Conservation (phyloP, 2,797 vertebrate species). For the Sorex maritimensis region DNA sequence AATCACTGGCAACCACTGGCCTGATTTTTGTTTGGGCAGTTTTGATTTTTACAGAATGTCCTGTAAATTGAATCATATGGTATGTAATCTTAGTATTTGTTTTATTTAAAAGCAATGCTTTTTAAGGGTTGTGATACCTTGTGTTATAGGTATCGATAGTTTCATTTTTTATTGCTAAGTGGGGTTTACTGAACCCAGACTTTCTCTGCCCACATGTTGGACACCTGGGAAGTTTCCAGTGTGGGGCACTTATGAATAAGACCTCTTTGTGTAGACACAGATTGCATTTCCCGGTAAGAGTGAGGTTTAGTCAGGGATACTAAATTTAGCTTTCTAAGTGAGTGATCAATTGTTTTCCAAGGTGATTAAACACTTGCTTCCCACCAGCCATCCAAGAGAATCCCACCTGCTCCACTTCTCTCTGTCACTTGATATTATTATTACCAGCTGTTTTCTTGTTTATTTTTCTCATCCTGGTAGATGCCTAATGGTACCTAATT, state of each 20-base stretch:
- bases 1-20: not conserved
- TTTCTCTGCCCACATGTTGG: not conserved
- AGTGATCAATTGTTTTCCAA: not conserved
- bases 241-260: slow-evolving; percentile 38
- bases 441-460: not conserved
- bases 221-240: slow-evolving; percentile 20
- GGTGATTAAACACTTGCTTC: not conserved
- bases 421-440: not conserved
- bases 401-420: not conserved
- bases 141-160: too few relatives aligned
- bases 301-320: not conserved
- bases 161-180: too few relatives aligned
- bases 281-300: not conserved
- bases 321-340: too few relatives aligned
- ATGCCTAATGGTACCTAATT: not conserved
- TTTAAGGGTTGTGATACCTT: too few relatives aligned
- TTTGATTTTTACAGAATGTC: not conserved
- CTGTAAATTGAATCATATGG: too few relatives aligned
- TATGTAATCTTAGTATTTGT: not conserved
- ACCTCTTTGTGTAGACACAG: not conserved
- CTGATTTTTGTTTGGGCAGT: not conserved
- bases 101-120: too few relatives aligned
- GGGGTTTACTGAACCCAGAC: too few relatives aligned
- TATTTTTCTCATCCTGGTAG: not conserved
- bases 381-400: not conserved